Percentiles rank a stretch among this genome's conserved stretches.
Conservation (phyloP, 2,888 invertebrate genomes). For the Synanthedon formicaeformis region DNA sequence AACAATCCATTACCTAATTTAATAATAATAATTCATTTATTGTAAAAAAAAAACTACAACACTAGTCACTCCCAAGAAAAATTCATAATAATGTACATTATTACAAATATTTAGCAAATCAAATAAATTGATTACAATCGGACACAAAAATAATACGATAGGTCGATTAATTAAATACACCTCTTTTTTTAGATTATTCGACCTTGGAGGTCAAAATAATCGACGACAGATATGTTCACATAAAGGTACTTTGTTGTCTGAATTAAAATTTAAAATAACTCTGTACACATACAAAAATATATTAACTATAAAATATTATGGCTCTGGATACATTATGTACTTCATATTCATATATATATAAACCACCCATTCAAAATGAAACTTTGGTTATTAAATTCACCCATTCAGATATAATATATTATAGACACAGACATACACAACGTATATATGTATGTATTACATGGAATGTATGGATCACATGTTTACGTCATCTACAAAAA, state of each 20-base stretch:
- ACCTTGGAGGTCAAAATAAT: no score
- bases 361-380: slow-evolving; percentile 23
- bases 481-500: slow-evolving; percentile 6
- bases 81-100: not conserved
- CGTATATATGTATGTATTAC: not conserved
- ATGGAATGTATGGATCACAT: slow-evolving; percentile 56
- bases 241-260: slow-evolving; percentile 26
- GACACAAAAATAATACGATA: no score
- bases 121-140: no score
- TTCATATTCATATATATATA: slow-evolving; percentile 9
- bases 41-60: no score
- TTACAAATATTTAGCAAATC: not conserved
- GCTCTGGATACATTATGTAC: slow-evolving; percentile 27
- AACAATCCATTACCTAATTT: no score
- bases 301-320: slow-evolving; percentile 49
- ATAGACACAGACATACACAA: slow-evolving; percentile 1
- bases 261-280: slow-evolving; percentile 35
- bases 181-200: no score
- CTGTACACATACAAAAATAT: slow-evolving; percentile 61
- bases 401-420: slow-evolving; percentile 8
- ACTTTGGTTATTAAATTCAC: slow-evolving; percentile 20
- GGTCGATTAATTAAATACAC: no score
- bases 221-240: slow-evolving; percentile 20
- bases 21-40: no score
- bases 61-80: not conserved